Evolutionary conservation across 2,113 vertebrate species (phyloP), one percentile per base, ranked within the genome.

Genomic region (Xiphias gladius): DNA sequence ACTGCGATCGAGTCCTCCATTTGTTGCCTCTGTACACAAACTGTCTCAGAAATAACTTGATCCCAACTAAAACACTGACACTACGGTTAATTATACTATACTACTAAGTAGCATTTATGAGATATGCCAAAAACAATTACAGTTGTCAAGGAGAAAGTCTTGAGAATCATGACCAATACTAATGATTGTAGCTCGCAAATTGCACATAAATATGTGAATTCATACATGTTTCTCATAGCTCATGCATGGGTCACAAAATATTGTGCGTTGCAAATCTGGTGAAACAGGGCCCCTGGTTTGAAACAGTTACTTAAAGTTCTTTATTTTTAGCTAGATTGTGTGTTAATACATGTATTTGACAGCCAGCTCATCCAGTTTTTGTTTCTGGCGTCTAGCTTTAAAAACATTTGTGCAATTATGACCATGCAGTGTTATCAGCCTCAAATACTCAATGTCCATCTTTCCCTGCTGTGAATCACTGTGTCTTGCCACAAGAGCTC

Each of bases 401-500:
- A 55, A n/a, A 76, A 30, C 30, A n/a, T 63, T 61, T 79, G 57
- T 65, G 30, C 46, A 68, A 26, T 37, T 50, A 69, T 74, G 24
- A 66, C 69, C 70, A 64, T 32, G 43, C 26, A 41, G 50, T 55
- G 62, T 48, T 66, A 43, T 65, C 28, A 55, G n/a, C 24, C 52
- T 66, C 68, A 87, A 66, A 81, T 24, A 48, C 62, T 76, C 80
- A 3, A 22, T 20, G 65, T 43, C 61, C 43, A 73, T 68, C 28
- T 26, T 28, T 37, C 52, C 50, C 69, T 62, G 39, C 64, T 79
- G 69, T 65, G 59, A 72, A 79, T 28, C 75, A 67, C 19, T 13
- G 32, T 50, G 43, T 32, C 63, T 73, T 61, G 70, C 54, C 24
- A 58, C 73, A 69, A n/a, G 28, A 79, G 65, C 79, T 86, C 66